A percentile compares a stretch with the other conserved stretches of the same genome.
phyloP scores from a whole-genome alignment of 1,140 invertebrate species.

The Zophobas morio region DNA sequence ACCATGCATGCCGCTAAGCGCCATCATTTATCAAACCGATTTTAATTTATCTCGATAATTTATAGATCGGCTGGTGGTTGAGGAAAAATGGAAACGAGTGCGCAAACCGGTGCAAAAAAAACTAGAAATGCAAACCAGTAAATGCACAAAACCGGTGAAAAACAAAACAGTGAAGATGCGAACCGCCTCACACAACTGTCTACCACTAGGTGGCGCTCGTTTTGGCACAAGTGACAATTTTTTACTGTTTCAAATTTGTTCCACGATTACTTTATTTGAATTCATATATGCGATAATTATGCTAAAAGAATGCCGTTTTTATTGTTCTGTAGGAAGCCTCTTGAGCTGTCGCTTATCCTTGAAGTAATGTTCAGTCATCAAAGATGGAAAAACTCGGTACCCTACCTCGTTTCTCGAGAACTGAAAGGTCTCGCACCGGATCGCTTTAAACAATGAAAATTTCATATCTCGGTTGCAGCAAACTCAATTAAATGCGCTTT shows the following conservation, averaged over 20 bases:
- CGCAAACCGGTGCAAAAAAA: background rate
- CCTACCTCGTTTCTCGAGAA: conserved; percentile 4
- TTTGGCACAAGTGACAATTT: too few relatives aligned
- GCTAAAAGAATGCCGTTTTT: too few relatives aligned
- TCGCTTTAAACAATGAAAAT: conserved; percentile 6
- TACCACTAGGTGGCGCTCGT: too few relatives aligned
- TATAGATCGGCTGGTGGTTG: conserved; percentile 23
- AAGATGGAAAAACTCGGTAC: background rate
- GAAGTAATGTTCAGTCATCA: background rate
- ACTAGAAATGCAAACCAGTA: conserved; percentile 5
- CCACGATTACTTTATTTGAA: too few relatives aligned
- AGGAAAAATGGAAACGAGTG: background rate
- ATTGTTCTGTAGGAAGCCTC: too few relatives aligned
- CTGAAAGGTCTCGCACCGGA: conserved; percentile 9
- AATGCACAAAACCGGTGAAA: too few relatives aligned
- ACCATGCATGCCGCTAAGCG: conserved; percentile 44
- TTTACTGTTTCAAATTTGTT: too few relatives aligned
- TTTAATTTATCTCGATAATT: conserved; percentile 47
- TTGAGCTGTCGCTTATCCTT: background rate
- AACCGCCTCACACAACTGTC: too few relatives aligned
- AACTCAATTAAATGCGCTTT: conserved; percentile 42
- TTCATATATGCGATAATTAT: too few relatives aligned
- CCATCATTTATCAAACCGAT: conserved; percentile 45
- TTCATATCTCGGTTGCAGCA: background rate
- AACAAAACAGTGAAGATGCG: too few relatives aligned